These are phyloP conservation scores for Mesorhabditis belari DNA, from an alignment of 2,888 invertebrate genomes.

Conservation along the genomic window DNA sequence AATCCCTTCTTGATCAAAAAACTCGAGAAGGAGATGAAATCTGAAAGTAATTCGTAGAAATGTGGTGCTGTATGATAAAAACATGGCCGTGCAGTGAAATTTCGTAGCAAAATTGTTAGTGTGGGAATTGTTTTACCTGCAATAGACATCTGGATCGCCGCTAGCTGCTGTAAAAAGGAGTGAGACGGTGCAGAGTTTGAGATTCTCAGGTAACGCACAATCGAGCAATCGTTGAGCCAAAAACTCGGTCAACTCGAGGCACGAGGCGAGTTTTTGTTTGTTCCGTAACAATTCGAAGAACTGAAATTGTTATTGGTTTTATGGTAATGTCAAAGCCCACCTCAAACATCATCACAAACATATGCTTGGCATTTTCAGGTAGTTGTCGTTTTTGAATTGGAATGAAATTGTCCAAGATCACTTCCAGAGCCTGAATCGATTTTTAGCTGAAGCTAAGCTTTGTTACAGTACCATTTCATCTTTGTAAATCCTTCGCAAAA, in stretches of 20 bases:
- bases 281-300: neutral
- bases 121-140: too few relatives aligned
- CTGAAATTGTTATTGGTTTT: neutral
- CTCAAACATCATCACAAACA: neutral
- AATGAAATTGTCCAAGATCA: neutral
- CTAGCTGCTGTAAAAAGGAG: neutral
- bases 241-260: neutral
- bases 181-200: neutral
- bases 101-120: too few relatives aligned
- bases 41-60: too few relatives aligned
- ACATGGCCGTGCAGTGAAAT: too few relatives aligned
- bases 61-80: too few relatives aligned
- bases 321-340: neutral
- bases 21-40: neutral
- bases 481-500: neutral
- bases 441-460: neutral
- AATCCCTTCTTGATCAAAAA: neutral
- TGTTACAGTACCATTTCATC: neutral
- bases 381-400: neutral
- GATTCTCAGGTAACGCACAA: neutral
- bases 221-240: neutral
- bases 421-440: neutral
- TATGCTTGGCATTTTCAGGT: neutral
- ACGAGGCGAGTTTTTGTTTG: neutral
- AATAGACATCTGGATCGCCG: neutral